Evolutionary conservation across 1,140 invertebrate genomes (phyloP), one percentile per base, ranked within the genome.

Genomic region (Neoseiulus cucumeris): DNA sequence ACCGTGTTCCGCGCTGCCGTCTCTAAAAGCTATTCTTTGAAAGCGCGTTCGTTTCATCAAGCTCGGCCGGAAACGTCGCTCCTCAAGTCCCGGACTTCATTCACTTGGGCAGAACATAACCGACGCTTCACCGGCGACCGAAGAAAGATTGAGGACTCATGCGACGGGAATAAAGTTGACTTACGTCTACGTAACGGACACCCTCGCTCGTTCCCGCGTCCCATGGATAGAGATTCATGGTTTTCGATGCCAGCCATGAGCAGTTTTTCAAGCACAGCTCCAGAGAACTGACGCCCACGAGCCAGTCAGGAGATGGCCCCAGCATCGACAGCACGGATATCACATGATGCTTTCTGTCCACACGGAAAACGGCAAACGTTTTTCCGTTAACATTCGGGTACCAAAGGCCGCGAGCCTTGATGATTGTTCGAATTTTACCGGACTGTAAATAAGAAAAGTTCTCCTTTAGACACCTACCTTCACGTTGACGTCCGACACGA

Each of bases 191-290:
- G 73, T 96, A 97, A 7, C 84, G 83, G n/a, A 90, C 82, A 6
- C 93, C 92, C 73, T 83, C 87, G 73, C 95, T 91, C 0, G 90
- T 94, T 12, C 92, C 92, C 28, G 91, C 90, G 77, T 97, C 92
- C 82, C 87, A 95, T 1, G 91, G 91, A 74, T 85, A 91, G 7
- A 97, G 76, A 76, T 94, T 87, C 64, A 96, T 81, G 0, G 80
- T 81, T 71, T 86, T 78, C 41, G 83, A 81, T 44, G 83, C 82
- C 1, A 84, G 79, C 93, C 93, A 97, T 0, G 84, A 83, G 73
- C 93, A 94, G 74, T 95, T 87, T 44, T 82, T 80, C 20, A 85
- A 79, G 72, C 92, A 97, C 0, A 97, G 79, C 74, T 95, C 87
- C 28, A 93, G 73, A 4, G 84, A 84, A 67, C 83, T 88, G 0